These are phyloP conservation scores for Oryzias woworae DNA, from an alignment of 2,113 vertebrate species.

Conservation along the genomic window DNA sequence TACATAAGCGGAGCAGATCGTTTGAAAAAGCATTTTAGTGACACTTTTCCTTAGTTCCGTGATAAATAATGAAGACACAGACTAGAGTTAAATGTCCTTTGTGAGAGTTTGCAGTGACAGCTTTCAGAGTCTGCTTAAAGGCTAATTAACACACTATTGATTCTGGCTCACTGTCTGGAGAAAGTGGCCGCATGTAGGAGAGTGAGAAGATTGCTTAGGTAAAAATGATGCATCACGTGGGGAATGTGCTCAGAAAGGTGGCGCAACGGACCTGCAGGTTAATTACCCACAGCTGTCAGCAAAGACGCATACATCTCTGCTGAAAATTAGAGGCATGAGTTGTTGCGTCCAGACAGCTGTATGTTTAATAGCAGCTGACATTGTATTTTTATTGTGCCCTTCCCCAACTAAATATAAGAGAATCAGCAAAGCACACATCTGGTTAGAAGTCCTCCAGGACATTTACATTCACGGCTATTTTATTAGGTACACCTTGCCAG, in stretches of 20 bases:
- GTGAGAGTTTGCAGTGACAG: constrained; percentile 5
- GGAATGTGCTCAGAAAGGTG: constrained; percentile 8
- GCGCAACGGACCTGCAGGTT: constrained; percentile 56
- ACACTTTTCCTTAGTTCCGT: no score
- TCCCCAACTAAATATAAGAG: constrained; percentile 3
- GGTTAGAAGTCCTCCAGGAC: no score
- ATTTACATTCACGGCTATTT: no score
- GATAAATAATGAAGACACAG: neutral
- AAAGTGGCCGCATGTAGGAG: constrained; percentile 21
- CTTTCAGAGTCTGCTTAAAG: constrained; percentile 43
- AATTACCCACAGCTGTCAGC: constrained; percentile 58
- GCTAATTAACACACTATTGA: constrained; percentile 63
- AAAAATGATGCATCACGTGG: constrained; percentile 21
- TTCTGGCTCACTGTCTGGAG: constrained; percentile 30
- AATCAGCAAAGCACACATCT: no score
- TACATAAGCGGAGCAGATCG: no score
- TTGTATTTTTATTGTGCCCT: constrained; percentile 51
- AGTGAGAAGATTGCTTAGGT: constrained; percentile 44
- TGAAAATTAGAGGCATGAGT: constrained; percentile 49
- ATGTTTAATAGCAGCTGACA: constrained; percentile 65
- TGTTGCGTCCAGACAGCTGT: constrained; percentile 50
- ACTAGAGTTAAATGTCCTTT: neutral
- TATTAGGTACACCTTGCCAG: no score
- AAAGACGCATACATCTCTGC: constrained; percentile 25
- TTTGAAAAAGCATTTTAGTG: no score